Percentiles rank a stretch among this genome's conserved stretches.
These are phyloP conservation scores for Megaceryle maxima DNA, from an alignment of 2,113 vertebrate genomes.

Conservation along the genomic window DNA sequence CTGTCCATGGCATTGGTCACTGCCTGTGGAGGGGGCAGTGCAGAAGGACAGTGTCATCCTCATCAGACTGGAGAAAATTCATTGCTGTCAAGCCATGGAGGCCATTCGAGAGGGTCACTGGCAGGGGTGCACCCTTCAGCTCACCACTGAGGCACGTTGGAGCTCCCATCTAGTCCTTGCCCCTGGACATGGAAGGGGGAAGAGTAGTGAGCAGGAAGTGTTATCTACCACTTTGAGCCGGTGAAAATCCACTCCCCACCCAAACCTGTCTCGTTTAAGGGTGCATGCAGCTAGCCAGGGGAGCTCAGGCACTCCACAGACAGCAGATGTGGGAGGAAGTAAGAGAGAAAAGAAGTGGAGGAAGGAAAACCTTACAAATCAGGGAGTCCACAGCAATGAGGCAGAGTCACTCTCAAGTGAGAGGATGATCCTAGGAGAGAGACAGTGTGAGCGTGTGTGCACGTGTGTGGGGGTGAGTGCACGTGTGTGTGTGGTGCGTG, in stretches of 20 bases:
- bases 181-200: neutral
- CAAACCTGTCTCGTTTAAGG: neutral
- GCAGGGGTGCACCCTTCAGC: neutral
- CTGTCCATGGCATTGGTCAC: accelerated
- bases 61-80: neutral
- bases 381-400: neutral
- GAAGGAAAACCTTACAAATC: neutral
- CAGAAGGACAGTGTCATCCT: neutral
- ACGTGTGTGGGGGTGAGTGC: too few species aligned
- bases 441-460: accelerated
- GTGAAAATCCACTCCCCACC: neutral
- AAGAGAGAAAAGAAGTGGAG: neutral
- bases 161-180: neutral
- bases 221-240: accelerated
- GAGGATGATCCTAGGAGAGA: neutral
- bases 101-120: neutral
- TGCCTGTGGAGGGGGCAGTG: neutral
- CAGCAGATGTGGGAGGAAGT: neutral
- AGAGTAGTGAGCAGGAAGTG: neutral
- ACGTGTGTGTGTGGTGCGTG: accelerated
- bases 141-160: accelerated
- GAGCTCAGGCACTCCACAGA: neutral
- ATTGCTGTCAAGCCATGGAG: neutral
- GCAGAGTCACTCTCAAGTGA: neutral
- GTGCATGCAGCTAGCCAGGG: accelerated